Evolutionary conservation across 2,888 invertebrate genomes (phyloP).

Genomic region (Hypomecis atomaria): DNA sequence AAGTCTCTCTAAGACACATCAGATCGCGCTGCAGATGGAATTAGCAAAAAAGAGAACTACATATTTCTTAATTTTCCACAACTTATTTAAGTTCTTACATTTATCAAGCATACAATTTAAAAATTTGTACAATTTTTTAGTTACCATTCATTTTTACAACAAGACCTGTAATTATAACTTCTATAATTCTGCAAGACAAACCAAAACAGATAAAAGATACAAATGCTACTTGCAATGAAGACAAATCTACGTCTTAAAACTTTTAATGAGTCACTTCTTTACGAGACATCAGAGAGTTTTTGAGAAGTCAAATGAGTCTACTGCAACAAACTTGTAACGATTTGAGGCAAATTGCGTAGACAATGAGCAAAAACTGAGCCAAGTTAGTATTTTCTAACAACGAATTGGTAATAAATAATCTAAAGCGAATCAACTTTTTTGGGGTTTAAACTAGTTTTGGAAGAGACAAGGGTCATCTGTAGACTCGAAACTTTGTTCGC

Average conservation of each 20-base stretch:
- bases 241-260: background rate
- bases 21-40: too few species aligned
- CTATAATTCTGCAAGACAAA: too few species aligned
- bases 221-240: background rate
- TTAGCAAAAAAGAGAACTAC: too few species aligned
- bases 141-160: too few species aligned
- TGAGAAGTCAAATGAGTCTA: slow-evolving; percentile 18
- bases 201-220: background rate
- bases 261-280: slow-evolving; percentile 13
- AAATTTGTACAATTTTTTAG: too few species aligned
- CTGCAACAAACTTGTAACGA: slow-evolving; percentile 15
- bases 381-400: slow-evolving; percentile 8
- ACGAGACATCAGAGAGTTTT: slow-evolving; percentile 11
- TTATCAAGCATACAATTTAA: too few species aligned
- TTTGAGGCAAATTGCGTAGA: slow-evolving; percentile 5
- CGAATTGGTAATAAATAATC: slow-evolving; percentile 8
- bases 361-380: slow-evolving; percentile 6
- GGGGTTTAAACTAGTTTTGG: slow-evolving; percentile 1
- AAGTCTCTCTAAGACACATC: too few species aligned
- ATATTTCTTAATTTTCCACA: too few species aligned
- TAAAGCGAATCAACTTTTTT: background rate
- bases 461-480: background rate
- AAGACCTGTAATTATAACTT: too few species aligned
- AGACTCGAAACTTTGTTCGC: background rate
- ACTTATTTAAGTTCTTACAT: too few species aligned